A percentile compares a stretch with the other conserved stretches of the same genome.
Conservation (phyloP, 2,113 vertebrate species). For the Parotia lawesii region DNA sequence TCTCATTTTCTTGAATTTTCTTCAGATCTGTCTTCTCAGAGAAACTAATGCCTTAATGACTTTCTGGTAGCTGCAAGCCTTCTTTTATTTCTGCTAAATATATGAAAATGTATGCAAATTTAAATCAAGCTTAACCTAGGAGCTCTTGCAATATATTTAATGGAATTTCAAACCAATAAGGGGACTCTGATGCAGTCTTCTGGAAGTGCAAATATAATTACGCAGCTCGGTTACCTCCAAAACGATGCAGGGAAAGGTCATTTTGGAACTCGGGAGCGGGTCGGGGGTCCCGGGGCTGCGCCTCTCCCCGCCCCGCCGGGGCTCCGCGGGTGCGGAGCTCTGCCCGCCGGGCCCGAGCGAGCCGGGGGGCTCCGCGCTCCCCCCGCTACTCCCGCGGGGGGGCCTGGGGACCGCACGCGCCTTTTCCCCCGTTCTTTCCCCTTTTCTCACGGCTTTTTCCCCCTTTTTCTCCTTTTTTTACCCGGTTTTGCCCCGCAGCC, state of each 20-base stretch:
- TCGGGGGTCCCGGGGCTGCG: not conserved
- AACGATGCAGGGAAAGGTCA: conserved; percentile 75
- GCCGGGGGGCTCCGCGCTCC: not conserved
- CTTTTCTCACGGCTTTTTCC: not conserved
- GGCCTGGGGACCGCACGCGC: not conserved
- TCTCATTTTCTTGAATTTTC: conserved; percentile 73
- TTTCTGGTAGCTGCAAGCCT: conserved; percentile 91
- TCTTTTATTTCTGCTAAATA: conserved; percentile 99
- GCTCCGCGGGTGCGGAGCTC: not conserved
- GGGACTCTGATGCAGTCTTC: conserved; percentile 77
- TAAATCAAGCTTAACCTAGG: conserved; percentile 99
- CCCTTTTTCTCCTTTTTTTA: no score
- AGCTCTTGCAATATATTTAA: conserved; percentile 95
- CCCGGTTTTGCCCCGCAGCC: not conserved
- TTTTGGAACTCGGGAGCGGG: conserved; percentile 60
- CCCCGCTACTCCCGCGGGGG: not conserved
- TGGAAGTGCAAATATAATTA: conserved; percentile 90
- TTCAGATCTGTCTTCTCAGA: conserved; percentile 81
- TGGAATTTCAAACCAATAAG: conserved; percentile 98
- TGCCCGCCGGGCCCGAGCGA: not conserved
- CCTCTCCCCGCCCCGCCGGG: not conserved
- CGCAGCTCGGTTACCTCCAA: conserved; percentile 77
- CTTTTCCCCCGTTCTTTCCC: not conserved
- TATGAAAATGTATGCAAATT: conserved; percentile 99
- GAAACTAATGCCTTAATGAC: conserved; percentile 91